phyloP scores from a whole-genome alignment of 2,797 vertebrate genomes.

The Taeniopygia guttata region DNA sequence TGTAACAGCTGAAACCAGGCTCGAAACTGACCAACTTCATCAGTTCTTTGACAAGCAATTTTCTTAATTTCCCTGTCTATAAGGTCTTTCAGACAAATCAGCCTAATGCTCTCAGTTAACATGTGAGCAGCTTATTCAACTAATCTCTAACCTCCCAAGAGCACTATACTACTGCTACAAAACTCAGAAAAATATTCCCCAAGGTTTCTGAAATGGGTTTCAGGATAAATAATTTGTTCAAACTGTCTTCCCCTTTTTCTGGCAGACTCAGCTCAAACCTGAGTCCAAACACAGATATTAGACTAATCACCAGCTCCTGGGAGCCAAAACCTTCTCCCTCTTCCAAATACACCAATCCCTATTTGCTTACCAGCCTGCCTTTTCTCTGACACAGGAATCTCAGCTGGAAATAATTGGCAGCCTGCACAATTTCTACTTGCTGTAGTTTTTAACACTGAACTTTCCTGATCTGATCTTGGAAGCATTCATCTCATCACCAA shows the following conservation, averaged over 20 bases:
- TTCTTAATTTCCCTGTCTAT: not conserved
- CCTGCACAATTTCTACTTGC: not conserved
- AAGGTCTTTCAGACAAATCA: not conserved
- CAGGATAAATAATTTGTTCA: not conserved
- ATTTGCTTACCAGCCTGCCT: not conserved
- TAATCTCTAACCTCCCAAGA: not conserved
- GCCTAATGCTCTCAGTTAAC: not conserved
- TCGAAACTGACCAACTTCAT: not conserved
- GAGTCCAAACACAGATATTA: not conserved
- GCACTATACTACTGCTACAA: not conserved
- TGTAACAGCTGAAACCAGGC: not conserved
- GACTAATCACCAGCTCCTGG: not conserved
- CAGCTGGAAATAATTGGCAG: slow-evolving; percentile 23
- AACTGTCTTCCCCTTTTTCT: not conserved
- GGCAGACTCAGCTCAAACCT: not conserved
- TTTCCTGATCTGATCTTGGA: not conserved
- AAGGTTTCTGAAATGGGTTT: not conserved
- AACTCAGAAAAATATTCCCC: not conserved
- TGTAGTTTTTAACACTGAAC: slow-evolving; percentile 11
- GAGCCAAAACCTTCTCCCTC: not conserved
- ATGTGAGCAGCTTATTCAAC: not conserved
- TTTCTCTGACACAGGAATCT: not conserved
- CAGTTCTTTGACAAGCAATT: not conserved
- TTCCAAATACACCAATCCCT: not conserved
- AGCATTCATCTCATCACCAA: not conserved